Evolutionary conservation across 2,888 invertebrate species (phyloP).

Genomic region (Eutolmus rufibarbis): DNA sequence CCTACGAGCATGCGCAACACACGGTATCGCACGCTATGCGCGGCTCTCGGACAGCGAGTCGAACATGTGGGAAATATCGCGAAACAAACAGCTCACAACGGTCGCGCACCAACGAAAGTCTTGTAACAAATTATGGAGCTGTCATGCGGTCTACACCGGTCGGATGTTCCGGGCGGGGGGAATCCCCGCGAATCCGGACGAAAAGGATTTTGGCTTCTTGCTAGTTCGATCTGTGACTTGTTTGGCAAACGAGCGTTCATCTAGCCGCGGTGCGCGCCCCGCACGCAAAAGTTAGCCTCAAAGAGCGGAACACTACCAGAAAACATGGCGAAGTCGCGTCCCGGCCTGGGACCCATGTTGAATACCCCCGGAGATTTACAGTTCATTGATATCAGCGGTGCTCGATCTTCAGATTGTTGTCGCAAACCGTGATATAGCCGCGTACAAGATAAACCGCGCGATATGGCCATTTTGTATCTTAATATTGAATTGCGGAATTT

Average conservation of each 20-base stretch:
- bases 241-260: conserved; percentile 45
- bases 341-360: not conserved
- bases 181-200: not conserved
- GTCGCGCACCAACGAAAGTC: conserved; percentile 19
- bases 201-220: conserved; percentile 25
- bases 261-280: not conserved
- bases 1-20: conserved; percentile 42
- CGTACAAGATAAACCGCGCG: conserved; percentile 38
- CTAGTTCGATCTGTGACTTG: conserved; percentile 37
- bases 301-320: not conserved
- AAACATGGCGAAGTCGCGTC: not conserved
- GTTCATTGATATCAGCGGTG: conserved; percentile 41
- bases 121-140: conserved; percentile 49
- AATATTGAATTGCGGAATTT: conserved; percentile 40
- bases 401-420: conserved; percentile 43
- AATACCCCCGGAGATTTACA: conserved; percentile 40
- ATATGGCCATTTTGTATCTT: conserved; percentile 42
- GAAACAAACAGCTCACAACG: conserved; percentile 36
- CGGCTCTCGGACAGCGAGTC: conserved; percentile 16
- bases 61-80: conserved; percentile 41
- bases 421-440: conserved; percentile 39
- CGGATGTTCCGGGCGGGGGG: not conserved
- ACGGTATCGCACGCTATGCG: conserved; percentile 46
- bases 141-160: conserved; percentile 44
- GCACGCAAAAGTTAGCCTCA: conserved; percentile 36